Percentiles rank a stretch among this genome's conserved stretches.
Conservation (phyloP, 2,113 vertebrate genomes). For the Morone saxatilis region DNA sequence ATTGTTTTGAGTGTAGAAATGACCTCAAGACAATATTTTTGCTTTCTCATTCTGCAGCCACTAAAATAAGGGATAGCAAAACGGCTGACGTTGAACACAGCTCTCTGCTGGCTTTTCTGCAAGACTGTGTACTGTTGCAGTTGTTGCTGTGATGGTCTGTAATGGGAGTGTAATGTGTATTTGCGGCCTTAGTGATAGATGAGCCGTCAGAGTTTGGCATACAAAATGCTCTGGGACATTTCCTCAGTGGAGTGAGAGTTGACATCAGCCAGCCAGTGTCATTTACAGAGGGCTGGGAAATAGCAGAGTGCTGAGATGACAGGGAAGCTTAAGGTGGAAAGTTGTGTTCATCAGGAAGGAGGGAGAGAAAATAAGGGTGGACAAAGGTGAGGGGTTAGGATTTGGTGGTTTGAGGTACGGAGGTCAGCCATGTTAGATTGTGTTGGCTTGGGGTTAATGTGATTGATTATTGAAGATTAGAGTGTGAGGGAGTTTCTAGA, state of each 20-base stretch:
- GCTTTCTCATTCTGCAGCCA: conserved; percentile 35
- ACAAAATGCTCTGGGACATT: conserved; percentile 75
- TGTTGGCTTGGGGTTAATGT: neutral
- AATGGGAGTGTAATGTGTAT: conserved; percentile 76
- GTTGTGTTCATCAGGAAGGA: conserved; percentile 51
- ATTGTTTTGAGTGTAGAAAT: conserved; percentile 6
- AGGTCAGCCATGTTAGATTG: neutral
- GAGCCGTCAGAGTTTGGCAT: conserved; percentile 75
- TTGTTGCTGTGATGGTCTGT: conserved; percentile 70
- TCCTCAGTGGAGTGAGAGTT: conserved; percentile 83
- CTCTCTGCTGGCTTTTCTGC: conserved; percentile 40
- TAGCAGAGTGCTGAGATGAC: conserved; percentile 79
- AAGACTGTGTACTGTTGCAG: conserved; percentile 39
- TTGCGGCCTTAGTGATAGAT: conserved; percentile 75
- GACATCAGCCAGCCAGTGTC: conserved; percentile 78
- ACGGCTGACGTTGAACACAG: conserved; percentile 20
- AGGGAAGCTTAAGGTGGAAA: conserved; percentile 66
- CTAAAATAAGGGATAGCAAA: conserved; percentile 38
- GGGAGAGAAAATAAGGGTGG: conserved; percentile 27
- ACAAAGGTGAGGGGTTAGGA: conserved; percentile 33
- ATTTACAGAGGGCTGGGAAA: conserved; percentile 84
- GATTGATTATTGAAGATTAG: neutral
- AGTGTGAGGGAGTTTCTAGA: neutral
- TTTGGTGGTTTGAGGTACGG: conserved; percentile 29
- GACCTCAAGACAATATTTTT: conserved; percentile 22